Percentiles rank a stretch among this genome's conserved stretches.
phyloP scores from a whole-genome alignment of 2,888 invertebrate genomes.

The Drosophila meridiana region DNA sequence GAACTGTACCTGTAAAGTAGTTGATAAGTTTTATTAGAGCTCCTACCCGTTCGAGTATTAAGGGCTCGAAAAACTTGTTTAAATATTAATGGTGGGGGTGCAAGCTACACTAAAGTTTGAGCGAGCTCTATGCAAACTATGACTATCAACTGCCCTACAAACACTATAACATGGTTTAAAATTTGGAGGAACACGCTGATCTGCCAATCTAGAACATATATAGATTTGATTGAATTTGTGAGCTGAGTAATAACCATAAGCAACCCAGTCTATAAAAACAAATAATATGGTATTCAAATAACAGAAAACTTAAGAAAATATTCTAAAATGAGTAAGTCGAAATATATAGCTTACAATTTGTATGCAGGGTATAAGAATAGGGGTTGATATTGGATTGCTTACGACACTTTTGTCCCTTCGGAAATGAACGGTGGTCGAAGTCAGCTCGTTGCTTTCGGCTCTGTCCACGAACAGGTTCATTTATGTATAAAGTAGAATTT shows the following conservation, averaged over 20 bases:
- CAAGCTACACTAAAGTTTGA: constrained; percentile 17
- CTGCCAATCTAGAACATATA: not conserved
- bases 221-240: not conserved
- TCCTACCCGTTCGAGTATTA: not conserved
- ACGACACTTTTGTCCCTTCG: constrained; percentile 7
- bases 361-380: constrained; percentile 7
- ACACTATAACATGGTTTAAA: too few species aligned
- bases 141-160: not conserved
- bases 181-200: too few species aligned
- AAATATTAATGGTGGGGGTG: constrained; percentile 8
- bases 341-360: not conserved
- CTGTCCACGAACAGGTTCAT: constrained; percentile 3
- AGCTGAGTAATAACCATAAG: not conserved
- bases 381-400: constrained; percentile 44
- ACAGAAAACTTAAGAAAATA: not conserved
- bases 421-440: constrained; percentile 50
- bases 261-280: not conserved
- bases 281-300: not conserved
- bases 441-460: constrained; percentile 32
- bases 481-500: not conserved
- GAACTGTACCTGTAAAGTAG: not conserved
- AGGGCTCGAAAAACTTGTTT: not conserved
- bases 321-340: too few species aligned
- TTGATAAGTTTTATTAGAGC: not conserved
- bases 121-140: not conserved